Evolutionary conservation across 2,888 invertebrate species (phyloP), one percentile per base, ranked within the genome.

Genomic region (Diarsia brunnea): DNA sequence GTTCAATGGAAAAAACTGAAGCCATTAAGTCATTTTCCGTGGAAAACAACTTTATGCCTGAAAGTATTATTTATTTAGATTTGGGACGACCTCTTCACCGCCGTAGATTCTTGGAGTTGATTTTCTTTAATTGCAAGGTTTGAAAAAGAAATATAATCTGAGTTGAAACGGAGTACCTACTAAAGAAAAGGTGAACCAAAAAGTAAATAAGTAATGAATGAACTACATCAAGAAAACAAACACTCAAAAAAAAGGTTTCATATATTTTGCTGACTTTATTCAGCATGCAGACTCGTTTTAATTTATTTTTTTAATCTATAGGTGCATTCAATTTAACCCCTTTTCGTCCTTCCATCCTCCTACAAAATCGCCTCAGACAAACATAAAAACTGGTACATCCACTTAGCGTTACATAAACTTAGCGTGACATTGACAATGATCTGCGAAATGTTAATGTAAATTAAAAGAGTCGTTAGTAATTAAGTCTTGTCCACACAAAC

Each of bases 391-490:
- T 14, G 0, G 31, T 19, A n/a, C 4, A 14, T 27, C 21, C 14
- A 21, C n/a, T 12, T 47, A 10, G 7, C 21, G 19, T 61, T 27
- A 64, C 21, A 5, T 75, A 27, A 7, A 24, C 55, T 43, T 21
- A 10, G 49, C 14, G 27, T 60, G 75, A 77, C 78, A 77, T 76
- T 75, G 71, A 45, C 53, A 31, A 45, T 78, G 60, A 51, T 51
- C 10, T 60, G 31, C 19, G 16, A 21, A 66, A 51, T 43, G 78
- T n/a, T 5, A 1, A 64, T 38, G 31, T 47, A 31, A 53, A 0
- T 45, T 38, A 61, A 43, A 49, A 53, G 19, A 53, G 16, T 43
- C 16, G 31, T 45, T 60, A 24, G 55, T 24, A 58, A 58, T 27
- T 16, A 27, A 58, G 27, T 16, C 2, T 58, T 58, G 49, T 31